A percentile compares a stretch with the other conserved stretches of the same genome.
Evolutionary conservation across 2,797 vertebrate species (phyloP).

Genomic region (Malurus leucopterus): DNA sequence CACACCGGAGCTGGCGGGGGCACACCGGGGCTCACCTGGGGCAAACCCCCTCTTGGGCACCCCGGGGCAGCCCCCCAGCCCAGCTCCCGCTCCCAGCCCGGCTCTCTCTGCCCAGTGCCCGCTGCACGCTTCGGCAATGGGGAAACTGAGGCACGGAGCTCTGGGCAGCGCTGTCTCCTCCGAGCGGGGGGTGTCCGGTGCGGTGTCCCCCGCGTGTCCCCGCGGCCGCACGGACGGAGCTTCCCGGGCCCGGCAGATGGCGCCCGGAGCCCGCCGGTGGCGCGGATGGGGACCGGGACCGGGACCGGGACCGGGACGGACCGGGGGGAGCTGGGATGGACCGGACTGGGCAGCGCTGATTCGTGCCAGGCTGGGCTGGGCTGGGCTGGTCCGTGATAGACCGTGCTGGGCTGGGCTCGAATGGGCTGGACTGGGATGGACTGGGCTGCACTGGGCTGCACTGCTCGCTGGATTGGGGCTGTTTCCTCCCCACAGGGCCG

Average conservation of each 20-base stretch:
- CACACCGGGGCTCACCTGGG: background rate
- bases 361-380: background rate
- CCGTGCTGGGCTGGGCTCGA: rapidly evolving
- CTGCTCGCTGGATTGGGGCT: background rate
- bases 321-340: background rate
- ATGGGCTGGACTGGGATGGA: rapidly evolving
- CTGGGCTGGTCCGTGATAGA: background rate
- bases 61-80: background rate
- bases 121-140: background rate
- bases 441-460: background rate
- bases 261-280: background rate
- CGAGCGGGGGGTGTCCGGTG: background rate
- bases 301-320: no score
- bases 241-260: background rate
- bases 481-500: background rate
- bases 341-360: background rate
- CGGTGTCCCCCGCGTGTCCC: background rate
- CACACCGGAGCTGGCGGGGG: background rate
- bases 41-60: background rate
- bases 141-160: background rate
- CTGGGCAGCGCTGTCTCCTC: background rate
- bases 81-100: background rate
- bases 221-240: background rate
- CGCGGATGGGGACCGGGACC: background rate
- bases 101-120: background rate